Evolutionary conservation across 2,888 invertebrate genomes (phyloP).

Genomic region (Candidula unifasciata): DNA sequence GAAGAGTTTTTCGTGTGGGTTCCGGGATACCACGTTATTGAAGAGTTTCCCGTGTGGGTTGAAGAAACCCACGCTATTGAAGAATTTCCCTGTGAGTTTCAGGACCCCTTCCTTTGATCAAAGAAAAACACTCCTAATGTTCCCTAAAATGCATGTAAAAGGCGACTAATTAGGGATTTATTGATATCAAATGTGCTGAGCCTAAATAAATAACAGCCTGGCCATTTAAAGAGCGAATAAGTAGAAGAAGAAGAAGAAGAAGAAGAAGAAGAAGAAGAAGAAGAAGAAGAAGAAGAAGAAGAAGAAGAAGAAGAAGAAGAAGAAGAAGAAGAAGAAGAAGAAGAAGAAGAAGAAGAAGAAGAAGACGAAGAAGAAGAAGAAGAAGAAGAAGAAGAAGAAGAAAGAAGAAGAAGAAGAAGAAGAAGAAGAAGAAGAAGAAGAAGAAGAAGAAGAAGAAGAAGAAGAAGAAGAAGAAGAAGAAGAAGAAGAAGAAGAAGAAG

Average conservation of each 20-base stretch:
- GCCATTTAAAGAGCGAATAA: too few relatives aligned
- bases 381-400: not conserved
- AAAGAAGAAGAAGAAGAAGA: not conserved
- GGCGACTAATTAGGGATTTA: too few relatives aligned
- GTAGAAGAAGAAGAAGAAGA: not conserved
- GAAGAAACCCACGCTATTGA: too few relatives aligned
- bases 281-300: not conserved
- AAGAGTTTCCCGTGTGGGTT: too few relatives aligned
- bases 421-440: not conserved
- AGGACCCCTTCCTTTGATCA: too few relatives aligned
- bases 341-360: not conserved
- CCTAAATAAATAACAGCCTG: too few relatives aligned
- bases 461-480: not conserved
- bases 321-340: not conserved
- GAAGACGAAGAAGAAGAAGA: not conserved
- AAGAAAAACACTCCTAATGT: too few relatives aligned
- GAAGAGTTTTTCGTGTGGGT: too few relatives aligned
- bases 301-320: not conserved
- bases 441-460: not conserved
- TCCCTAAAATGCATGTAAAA: too few relatives aligned
- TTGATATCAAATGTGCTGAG: too few relatives aligned
- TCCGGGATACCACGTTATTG: too few relatives aligned
- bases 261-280: not conserved
- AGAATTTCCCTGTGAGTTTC: too few relatives aligned
- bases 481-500: slow-evolving; percentile 50